Percentiles rank a stretch among this genome's conserved stretches.
phyloP scores from a whole-genome alignment of 2,113 vertebrate genomes.

The Eolophus roseicapilla region DNA sequence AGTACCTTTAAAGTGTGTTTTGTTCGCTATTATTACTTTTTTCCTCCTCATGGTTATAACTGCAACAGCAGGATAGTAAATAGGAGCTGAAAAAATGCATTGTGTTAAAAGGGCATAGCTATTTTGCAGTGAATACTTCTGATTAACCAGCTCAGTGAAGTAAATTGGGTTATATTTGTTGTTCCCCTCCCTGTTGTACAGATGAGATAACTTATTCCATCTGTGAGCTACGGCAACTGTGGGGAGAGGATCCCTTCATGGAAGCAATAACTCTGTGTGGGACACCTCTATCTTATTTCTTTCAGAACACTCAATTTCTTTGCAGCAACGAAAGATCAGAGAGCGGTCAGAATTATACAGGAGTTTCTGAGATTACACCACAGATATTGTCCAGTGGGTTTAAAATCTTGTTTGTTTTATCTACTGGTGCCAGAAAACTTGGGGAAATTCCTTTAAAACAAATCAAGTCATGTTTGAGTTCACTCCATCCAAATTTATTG shows the following conservation, averaged over 20 bases:
- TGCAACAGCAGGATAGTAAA: neutral
- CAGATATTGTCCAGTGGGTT: neutral
- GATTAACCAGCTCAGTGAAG: neutral
- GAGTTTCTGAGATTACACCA: neutral
- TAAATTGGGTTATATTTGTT: neutral
- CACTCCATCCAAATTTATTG: neutral
- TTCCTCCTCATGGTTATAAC: neutral
- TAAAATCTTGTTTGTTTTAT: neutral
- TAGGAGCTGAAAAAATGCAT: neutral
- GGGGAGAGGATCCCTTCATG: neutral
- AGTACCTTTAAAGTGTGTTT: neutral
- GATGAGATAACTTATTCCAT: neutral
- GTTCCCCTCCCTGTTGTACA: neutral
- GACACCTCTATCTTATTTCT: neutral
- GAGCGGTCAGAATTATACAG: neutral
- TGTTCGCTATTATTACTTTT: neutral
- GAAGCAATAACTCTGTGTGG: neutral
- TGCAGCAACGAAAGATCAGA: neutral
- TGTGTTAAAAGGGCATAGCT: neutral
- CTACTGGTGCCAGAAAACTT: neutral
- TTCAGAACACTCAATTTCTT: neutral
- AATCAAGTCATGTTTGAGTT: neutral
- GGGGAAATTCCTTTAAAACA: neutral
- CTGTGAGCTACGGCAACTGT: neutral
- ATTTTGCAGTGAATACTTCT: neutral